phyloP scores from a whole-genome alignment of 2,888 invertebrate species.

The Metacarcinus magister region DNA sequence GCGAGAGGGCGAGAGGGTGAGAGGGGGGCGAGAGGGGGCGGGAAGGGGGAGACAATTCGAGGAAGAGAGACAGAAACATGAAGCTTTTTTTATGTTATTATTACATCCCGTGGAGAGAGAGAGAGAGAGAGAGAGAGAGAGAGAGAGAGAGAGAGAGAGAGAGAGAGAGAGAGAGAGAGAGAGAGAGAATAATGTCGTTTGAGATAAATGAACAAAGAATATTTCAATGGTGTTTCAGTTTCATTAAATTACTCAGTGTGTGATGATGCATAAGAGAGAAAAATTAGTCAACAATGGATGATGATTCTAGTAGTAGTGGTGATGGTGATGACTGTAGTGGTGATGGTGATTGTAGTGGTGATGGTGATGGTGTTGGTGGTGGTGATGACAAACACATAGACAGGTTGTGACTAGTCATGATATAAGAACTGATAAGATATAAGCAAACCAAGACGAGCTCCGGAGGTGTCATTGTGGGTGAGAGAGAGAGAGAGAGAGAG shows the following conservation, averaged over 20 bases:
- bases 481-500: conserved; percentile 33
- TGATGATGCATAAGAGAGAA: neutral
- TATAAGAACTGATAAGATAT: conserved; percentile 38
- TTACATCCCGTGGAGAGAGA: neutral
- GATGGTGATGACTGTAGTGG: neutral
- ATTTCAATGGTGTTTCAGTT: neutral
- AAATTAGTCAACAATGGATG: neutral
- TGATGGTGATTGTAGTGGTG: neutral
- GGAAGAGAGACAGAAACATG: neutral
- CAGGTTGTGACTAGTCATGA: conserved; percentile 58
- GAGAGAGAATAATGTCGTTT: neutral
- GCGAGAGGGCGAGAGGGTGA: neutral
- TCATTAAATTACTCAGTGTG: neutral
- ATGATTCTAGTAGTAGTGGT: neutral
- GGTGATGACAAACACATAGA: conserved; percentile 20
- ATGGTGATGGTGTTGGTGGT: neutral
- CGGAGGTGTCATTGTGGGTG: neutral
- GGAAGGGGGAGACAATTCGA: neutral
- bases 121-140: conserved; percentile 2
- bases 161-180: neutral
- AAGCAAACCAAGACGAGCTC: neutral
- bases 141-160: neutral
- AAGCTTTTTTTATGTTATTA: too few species aligned
- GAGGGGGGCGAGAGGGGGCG: neutral
- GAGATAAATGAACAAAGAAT: neutral